These are phyloP conservation scores for Homarus gammarus DNA, from an alignment of 2,888 invertebrate genomes.

Conservation along the genomic window DNA sequence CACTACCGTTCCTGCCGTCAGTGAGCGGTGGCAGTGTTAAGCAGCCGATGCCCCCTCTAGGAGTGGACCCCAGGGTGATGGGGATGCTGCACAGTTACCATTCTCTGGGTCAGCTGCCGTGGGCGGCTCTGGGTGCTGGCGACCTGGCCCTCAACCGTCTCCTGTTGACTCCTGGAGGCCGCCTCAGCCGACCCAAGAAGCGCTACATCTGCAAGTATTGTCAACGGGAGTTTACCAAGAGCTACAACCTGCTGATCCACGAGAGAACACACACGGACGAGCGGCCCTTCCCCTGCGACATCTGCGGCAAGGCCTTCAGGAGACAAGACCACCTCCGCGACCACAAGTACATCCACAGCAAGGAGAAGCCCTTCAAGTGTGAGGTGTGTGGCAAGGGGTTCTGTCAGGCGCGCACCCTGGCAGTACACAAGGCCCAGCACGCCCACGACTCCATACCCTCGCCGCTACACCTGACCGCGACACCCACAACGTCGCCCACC, in stretches of 20 bases:
- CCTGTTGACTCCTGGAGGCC: conserved; percentile 55
- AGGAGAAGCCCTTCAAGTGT: conserved; percentile 98
- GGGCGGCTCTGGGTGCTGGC: conserved; percentile 48
- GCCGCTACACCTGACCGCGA: not conserved
- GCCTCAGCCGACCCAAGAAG: conserved; percentile 78
- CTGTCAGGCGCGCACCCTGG: conserved; percentile 75
- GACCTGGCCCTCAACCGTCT: conserved; percentile 67
- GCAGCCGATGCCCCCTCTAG: conserved; percentile 33
- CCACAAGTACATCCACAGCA: conserved; percentile 92
- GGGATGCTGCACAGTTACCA: conserved; percentile 51
- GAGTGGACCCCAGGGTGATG: conserved; percentile 54
- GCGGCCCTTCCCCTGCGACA: conserved; percentile 82
- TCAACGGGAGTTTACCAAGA: conserved; percentile 81
- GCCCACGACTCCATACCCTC: conserved; percentile 54
- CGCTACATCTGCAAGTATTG: conserved; percentile 82
- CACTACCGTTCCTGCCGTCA: conserved; percentile 45
- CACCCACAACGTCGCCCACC: conserved; percentile 12
- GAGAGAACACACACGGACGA: conserved; percentile 83
- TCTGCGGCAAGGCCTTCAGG: conserved; percentile 82
- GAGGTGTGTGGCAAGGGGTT: conserved; percentile 75
- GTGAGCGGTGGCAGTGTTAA: not conserved
- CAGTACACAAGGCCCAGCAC: conserved; percentile 75
- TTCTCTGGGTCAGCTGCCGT: conserved; percentile 53
- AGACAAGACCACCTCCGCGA: conserved; percentile 80
- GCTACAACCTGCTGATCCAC: conserved; percentile 82